Percentiles rank a stretch among this genome's conserved stretches.
These are phyloP conservation scores for Gymnorhina tibicen DNA, from an alignment of 2,113 vertebrate species.

Conservation along the genomic window DNA sequence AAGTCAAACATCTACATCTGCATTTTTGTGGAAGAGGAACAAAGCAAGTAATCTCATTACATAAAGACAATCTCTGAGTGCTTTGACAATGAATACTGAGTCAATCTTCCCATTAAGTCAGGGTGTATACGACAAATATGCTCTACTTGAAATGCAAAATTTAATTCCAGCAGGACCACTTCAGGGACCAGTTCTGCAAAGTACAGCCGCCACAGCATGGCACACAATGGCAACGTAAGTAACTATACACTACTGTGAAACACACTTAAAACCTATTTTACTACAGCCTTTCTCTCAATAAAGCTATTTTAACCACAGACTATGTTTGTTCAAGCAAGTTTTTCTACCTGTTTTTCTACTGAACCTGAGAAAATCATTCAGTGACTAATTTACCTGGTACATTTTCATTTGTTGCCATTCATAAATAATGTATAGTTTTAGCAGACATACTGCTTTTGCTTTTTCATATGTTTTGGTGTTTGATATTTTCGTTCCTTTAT, in stretches of 20 bases:
- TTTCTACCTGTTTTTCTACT: background rate
- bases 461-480: background rate
- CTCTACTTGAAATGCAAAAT: background rate
- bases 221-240: background rate
- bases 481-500: background rate
- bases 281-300: background rate
- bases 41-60: background rate
- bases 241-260: background rate
- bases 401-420: background rate
- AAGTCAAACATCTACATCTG: background rate
- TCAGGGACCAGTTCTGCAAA: slow-evolving; percentile 2
- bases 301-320: background rate
- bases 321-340: background rate
- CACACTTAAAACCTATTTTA: background rate
- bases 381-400: background rate
- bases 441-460: background rate
- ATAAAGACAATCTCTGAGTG: background rate
- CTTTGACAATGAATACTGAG: background rate
- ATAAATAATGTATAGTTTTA: background rate
- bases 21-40: background rate
- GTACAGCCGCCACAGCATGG: background rate
- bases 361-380: background rate
- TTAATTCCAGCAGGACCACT: background rate
- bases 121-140: background rate
- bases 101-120: background rate